phyloP scores from a whole-genome alignment of 2,797 vertebrate genomes.

The Alfaro cultratus region DNA sequence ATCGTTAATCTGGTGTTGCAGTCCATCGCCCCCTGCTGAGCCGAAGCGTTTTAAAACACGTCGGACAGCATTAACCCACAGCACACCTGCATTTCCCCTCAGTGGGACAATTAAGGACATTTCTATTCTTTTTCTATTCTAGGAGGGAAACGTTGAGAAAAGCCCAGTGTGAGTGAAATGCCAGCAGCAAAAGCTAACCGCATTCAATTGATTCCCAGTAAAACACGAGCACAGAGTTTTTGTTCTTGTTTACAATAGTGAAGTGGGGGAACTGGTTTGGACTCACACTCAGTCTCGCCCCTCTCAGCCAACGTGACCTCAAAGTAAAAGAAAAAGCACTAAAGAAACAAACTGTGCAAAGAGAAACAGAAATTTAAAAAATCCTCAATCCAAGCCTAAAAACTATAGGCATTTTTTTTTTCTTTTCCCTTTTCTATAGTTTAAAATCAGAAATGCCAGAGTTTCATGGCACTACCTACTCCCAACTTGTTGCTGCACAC shows the following conservation, averaged over 20 bases:
- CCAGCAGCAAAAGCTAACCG: neutral
- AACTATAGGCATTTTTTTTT: neutral
- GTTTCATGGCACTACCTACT: neutral
- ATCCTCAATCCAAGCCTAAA: neutral
- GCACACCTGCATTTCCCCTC: neutral
- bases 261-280: neutral
- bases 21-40: neutral
- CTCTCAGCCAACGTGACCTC: neutral
- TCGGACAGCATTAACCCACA: neutral
- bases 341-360: neutral
- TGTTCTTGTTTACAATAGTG: neutral
- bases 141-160: neutral
- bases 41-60: slow-evolving; percentile 5
- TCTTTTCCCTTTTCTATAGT: neutral
- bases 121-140: neutral
- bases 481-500: neutral
- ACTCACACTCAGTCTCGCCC: neutral
- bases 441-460: neutral
- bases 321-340: neutral
- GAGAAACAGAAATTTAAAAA: neutral
- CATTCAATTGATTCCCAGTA: neutral
- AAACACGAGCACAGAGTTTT: neutral
- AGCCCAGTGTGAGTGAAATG: slow-evolving; percentile 13
- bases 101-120: neutral
- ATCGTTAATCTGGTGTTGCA: slow-evolving; percentile 2